Evolutionary conservation across 2,888 invertebrate species (phyloP).

Genomic region (Polia nebulosa): DNA sequence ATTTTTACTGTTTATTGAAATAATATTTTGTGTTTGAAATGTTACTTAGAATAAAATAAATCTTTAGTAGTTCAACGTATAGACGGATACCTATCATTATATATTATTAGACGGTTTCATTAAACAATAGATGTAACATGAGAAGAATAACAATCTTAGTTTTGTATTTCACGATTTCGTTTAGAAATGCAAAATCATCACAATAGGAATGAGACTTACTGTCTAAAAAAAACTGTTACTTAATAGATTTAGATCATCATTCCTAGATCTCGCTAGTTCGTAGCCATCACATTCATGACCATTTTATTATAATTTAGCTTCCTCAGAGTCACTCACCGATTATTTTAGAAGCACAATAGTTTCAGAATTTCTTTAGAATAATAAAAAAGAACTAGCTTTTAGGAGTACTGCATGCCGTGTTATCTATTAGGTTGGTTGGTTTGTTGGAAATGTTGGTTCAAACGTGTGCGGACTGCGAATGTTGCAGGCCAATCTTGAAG

Average conservation of each 20-base stretch:
- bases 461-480: conserved; percentile 40
- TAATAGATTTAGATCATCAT: conserved; percentile 46
- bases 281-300: conserved; percentile 59
- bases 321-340: conserved; percentile 57
- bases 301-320: conserved; percentile 69
- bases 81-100: conserved; percentile 23
- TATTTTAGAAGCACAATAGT: conserved; percentile 58
- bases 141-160: not conserved
- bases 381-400: conserved; percentile 24
- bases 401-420: conserved; percentile 54
- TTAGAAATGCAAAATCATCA: conserved; percentile 19
- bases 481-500: conserved; percentile 86
- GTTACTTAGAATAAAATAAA: conserved; percentile 12
- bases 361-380: conserved; percentile 48
- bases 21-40: conserved; percentile 6
- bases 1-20: conserved; percentile 9
- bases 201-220: conserved; percentile 22
- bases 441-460: conserved; percentile 31
- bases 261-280: conserved; percentile 50
- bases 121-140: conserved; percentile 4
- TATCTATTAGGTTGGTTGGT: conserved; percentile 19
- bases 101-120: conserved; percentile 24
- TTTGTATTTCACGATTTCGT: not conserved
- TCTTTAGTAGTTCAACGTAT: conserved; percentile 18
- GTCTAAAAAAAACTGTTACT: conserved; percentile 26